Percentiles rank a stretch among this genome's conserved stretches.
phyloP scores from a whole-genome alignment of 2,797 vertebrate species.

The Squalus acanthias region DNA sequence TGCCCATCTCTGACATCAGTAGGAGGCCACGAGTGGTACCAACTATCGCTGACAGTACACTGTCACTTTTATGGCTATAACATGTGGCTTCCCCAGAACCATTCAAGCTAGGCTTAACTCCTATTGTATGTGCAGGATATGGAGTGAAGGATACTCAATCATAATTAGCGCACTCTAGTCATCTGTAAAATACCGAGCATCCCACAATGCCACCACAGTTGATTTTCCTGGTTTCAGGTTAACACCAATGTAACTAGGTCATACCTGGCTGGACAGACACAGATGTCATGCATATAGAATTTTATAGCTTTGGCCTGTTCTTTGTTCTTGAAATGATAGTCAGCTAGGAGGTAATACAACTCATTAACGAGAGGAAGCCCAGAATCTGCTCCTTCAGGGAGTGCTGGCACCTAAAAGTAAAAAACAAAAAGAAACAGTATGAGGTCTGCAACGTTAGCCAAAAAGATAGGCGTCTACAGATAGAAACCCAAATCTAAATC shows the following conservation, averaged over 20 bases:
- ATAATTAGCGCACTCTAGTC: not conserved
- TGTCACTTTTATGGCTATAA: not conserved
- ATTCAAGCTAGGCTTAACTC: not conserved
- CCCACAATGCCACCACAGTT: not conserved
- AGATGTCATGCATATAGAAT: conserved; percentile 97
- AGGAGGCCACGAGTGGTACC: not conserved
- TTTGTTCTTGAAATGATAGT: conserved; percentile 99
- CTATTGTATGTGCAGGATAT: not conserved
- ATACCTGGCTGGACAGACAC: conserved; percentile 87
- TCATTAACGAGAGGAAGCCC: conserved; percentile 81
- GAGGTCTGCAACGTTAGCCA: not conserved
- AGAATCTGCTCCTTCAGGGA: conserved; percentile 77
- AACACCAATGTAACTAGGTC: not conserved
- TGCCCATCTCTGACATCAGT: not conserved
- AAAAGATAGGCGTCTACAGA: not conserved
- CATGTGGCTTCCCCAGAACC: not conserved
- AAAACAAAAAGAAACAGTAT: not conserved
- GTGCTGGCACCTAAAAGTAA: conserved; percentile 69
- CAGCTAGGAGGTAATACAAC: conserved; percentile 89
- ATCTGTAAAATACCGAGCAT: not conserved
- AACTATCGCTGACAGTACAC: not conserved
- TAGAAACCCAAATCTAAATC: not conserved
- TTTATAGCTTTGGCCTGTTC: conserved; percentile 96
- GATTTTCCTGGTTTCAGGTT: not conserved
- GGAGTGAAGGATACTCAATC: not conserved